Base-by-base conservation (phyloP, 2,888 invertebrate species). In the Ferdinandea cuprea region DNA sequence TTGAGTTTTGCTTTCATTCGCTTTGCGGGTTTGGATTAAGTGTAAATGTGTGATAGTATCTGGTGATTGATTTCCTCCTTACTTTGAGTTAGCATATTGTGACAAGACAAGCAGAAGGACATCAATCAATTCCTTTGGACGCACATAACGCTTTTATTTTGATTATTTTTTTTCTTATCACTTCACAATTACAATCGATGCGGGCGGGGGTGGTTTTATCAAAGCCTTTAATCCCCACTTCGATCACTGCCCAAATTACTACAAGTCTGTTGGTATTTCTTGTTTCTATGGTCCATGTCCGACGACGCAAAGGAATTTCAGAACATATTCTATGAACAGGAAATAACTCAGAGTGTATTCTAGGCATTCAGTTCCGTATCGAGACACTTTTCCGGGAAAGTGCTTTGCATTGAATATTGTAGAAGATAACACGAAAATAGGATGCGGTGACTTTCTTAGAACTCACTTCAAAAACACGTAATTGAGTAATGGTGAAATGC, bases 71-170 rank as follows among this genome's bases (percentile, higher is more conserved):
- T 80, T 54, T 44, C 63, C 42, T 48, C 30, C 63, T 61, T 56
- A 63, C 69, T 63, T 19, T 11, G 56, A 42, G 76, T 48, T 63
- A 44, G 74, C 42, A 63, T 80, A 68, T 54, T 74, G 74, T 69
- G 74, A 80, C 79, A 74, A 58, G 80, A 74, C 80, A 76, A 69
- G 44, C 76, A 44, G 63, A 74, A 76, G 68, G 74, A 74, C 63
- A 80, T 76, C 76, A 74, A 80, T 80, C 76, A 80, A 76, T 80
- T 63, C 5, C 76, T 28, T 63, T 48, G 17, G 58, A 65, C 74
- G 42, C 63, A 69, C 69, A 63, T 56, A 69, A 58, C 63, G 58
- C 80, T 74, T 69, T 58, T 68, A 73, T 74, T 80, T 74, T 74
- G 68, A 63, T 68, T 74, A 79, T 74, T 44, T 63, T 80, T 68